These are phyloP conservation scores for Lymantria monacha DNA, from an alignment of 2,888 invertebrate species.

Conservation along the genomic window DNA sequence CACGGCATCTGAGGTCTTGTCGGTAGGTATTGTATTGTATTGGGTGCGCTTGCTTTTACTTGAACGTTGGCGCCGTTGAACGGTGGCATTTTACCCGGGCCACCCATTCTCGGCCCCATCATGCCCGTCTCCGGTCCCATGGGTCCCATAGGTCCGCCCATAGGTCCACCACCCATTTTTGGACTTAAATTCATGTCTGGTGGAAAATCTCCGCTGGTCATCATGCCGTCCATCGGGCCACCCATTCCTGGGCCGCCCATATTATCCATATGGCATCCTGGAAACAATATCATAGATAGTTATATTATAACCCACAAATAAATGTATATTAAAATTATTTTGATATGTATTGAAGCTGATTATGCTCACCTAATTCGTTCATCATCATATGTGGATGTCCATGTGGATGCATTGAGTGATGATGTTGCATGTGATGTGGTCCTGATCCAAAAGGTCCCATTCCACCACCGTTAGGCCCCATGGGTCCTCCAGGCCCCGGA, in stretches of 20 bases:
- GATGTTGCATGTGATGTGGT: constrained; percentile 76
- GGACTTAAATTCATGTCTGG: constrained; percentile 84
- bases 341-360: neutral
- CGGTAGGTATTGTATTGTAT: constrained; percentile 98
- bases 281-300: neutral
- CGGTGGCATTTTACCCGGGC: constrained; percentile 79
- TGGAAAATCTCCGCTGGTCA: constrained; percentile 77
- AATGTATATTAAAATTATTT: neutral
- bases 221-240: constrained; percentile 78
- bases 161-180: constrained; percentile 83
- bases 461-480: constrained; percentile 60
- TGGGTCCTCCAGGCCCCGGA: constrained; percentile 59
- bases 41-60: constrained; percentile 97
- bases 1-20: constrained; percentile 93
- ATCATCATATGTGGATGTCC: constrained; percentile 79
- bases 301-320: neutral
- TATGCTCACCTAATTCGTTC: constrained; percentile 69
- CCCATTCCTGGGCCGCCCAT: constrained; percentile 79
- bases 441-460: constrained; percentile 69
- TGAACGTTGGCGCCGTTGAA: constrained; percentile 89
- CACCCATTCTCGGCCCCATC: constrained; percentile 86
- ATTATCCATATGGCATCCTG: constrained; percentile 79
- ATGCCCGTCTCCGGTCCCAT: constrained; percentile 82
- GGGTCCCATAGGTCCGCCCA: constrained; percentile 78
- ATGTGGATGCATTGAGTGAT: constrained; percentile 74